These are phyloP conservation scores for Mamestra configurata DNA, from an alignment of 1,140 invertebrate species.

Conservation along the genomic window DNA sequence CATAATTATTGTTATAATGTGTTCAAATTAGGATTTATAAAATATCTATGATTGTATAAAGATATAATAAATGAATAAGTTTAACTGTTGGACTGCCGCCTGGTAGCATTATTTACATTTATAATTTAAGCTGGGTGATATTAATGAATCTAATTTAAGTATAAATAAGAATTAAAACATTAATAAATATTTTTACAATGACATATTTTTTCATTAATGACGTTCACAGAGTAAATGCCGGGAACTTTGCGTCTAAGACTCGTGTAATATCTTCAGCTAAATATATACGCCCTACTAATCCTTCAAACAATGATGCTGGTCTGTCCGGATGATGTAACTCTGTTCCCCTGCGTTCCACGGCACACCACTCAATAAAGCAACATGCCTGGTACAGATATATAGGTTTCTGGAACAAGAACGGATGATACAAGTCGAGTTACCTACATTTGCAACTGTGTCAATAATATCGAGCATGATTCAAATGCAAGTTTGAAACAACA, in stretches of 20 bases:
- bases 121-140: constrained; percentile 59
- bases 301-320: constrained; percentile 96
- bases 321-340: constrained; percentile 92
- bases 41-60: constrained; percentile 7
- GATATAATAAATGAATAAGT: constrained; percentile 17
- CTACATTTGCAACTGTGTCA: no score
- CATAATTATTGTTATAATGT: constrained; percentile 33
- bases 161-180: constrained; percentile 37
- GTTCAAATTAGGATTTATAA: constrained; percentile 46
- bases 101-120: constrained; percentile 47
- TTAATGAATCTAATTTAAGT: constrained; percentile 50
- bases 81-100: constrained; percentile 30
- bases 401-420: constrained; percentile 81
- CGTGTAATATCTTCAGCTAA: constrained; percentile 90
- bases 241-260: constrained; percentile 91
- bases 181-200: constrained; percentile 49
- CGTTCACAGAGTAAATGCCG: constrained; percentile 81
- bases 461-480: no score
- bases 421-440: no score
- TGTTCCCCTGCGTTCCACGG: constrained; percentile 90
- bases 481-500: no score
- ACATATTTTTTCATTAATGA: constrained; percentile 24
- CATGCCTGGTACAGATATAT: constrained; percentile 93
- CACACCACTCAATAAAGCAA: constrained; percentile 95
- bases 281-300: constrained; percentile 92